Conservation (phyloP, 2,797 vertebrate genomes). For the Typhlichthys subterraneus region DNA sequence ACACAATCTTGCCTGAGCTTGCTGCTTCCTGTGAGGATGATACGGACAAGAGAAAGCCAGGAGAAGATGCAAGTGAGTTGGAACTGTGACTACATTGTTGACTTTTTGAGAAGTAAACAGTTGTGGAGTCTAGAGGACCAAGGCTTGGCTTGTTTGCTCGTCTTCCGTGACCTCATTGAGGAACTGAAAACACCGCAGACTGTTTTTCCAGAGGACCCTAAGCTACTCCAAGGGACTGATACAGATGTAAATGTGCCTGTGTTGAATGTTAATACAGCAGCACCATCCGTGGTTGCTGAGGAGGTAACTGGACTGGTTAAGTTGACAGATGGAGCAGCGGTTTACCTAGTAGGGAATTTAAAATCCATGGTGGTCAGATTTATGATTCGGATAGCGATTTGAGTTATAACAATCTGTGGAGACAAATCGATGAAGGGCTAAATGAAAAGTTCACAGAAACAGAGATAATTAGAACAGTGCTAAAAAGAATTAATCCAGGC, state of each 20-base stretch:
- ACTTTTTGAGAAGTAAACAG: slow-evolving; percentile 16
- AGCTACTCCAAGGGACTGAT: neutral
- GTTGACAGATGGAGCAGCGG: slow-evolving; percentile 18
- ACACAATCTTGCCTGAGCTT: neutral
- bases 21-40: neutral
- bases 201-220: neutral
- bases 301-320: slow-evolving; percentile 16
- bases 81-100: slow-evolving; percentile 21
- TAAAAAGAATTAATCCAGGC: too few species aligned
- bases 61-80: neutral
- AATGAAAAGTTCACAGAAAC: slow-evolving; percentile 19
- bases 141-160: slow-evolving; percentile 11
- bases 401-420: neutral
- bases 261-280: neutral
- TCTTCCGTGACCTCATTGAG: slow-evolving; percentile 11
- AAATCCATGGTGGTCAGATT: too few species aligned
- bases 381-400: slow-evolving; percentile 6
- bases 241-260: neutral
- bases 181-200: slow-evolving; percentile 8
- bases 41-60: neutral
- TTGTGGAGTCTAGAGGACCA: slow-evolving; percentile 27
- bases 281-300: neutral
- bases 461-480: slow-evolving; percentile 11
- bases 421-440: slow-evolving; percentile 44
- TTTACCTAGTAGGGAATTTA: neutral